phyloP scores from a whole-genome alignment of 2,113 vertebrate species.

The Phalacrocorax brasilianus region DNA sequence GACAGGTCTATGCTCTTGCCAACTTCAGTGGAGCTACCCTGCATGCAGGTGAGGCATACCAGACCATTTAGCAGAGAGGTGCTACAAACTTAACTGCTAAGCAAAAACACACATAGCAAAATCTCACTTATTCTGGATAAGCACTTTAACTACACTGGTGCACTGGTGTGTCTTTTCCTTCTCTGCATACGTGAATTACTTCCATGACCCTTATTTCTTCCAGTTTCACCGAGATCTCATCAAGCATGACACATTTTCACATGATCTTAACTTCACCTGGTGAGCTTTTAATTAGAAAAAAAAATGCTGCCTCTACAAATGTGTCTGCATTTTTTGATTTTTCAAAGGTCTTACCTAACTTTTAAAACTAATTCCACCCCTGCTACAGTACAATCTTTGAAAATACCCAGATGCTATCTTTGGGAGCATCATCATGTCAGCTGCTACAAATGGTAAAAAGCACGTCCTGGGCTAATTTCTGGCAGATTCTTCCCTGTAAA shows the following conservation, averaged over 20 bases:
- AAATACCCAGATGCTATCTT: background rate
- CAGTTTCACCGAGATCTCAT: background rate
- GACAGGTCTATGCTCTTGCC: background rate
- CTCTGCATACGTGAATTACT: background rate
- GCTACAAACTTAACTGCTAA: background rate
- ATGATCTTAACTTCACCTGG: background rate
- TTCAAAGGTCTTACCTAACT: background rate
- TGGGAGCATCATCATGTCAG: background rate
- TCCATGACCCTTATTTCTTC: background rate
- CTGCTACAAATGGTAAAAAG: background rate
- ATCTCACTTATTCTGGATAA: background rate
- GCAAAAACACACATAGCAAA: background rate
- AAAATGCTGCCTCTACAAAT: background rate
- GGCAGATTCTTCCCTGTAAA: background rate
- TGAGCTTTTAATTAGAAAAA: background rate
- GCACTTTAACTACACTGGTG: background rate
- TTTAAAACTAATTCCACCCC: background rate
- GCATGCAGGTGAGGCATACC: background rate
- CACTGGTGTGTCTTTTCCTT: rapidly evolving
- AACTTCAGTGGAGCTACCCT: background rate
- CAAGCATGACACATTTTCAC: background rate
- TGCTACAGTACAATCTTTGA: background rate
- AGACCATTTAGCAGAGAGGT: background rate
- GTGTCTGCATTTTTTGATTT: background rate
- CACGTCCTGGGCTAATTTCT: background rate